phyloP scores from a whole-genome alignment of 2,113 vertebrate species.

The Corydoras sp. region DNA sequence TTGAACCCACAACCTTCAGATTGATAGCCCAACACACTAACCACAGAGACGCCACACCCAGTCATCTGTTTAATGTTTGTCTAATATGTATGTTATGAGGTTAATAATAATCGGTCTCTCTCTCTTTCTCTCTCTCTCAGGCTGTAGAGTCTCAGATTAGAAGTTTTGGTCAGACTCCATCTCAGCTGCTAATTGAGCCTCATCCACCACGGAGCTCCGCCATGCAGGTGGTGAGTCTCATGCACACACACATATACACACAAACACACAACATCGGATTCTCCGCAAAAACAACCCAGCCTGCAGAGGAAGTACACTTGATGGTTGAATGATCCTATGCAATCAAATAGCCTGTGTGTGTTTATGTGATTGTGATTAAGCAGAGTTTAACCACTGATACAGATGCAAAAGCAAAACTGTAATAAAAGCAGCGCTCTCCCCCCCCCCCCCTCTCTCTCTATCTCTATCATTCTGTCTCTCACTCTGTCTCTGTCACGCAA shows the following conservation, averaged over 20 bases:
- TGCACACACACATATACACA: background rate
- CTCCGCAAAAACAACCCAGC: conserved; percentile 18
- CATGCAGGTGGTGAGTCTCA: conserved; percentile 95
- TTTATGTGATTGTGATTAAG: background rate
- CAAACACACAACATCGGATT: background rate
- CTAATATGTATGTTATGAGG: background rate
- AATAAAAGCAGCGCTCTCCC: too few relatives aligned
- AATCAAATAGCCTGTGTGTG: conserved; percentile 34
- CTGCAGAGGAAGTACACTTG: conserved; percentile 44
- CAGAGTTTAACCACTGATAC: background rate
- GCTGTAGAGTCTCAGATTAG: conserved; percentile 95
- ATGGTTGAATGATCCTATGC: conserved; percentile 43
- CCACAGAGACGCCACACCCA: too few relatives aligned
- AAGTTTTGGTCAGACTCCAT: conserved; percentile 97
- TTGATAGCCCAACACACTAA: too few relatives aligned
- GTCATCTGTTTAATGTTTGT: too few relatives aligned
- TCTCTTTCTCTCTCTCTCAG: conserved; percentile 57
- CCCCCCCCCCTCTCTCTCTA: background rate
- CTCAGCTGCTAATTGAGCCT: conserved; percentile 92
- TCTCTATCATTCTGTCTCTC: conserved; percentile 20
- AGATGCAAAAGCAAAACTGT: background rate
- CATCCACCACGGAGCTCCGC: conserved; percentile 94
- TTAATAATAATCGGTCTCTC: background rate
- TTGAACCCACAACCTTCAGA: too few relatives aligned
- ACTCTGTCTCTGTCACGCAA: too few relatives aligned